Percentiles rank a stretch among this genome's conserved stretches.
Conservation (phyloP, 2,113 vertebrate genomes). For the Dolichotis patagonum region DNA sequence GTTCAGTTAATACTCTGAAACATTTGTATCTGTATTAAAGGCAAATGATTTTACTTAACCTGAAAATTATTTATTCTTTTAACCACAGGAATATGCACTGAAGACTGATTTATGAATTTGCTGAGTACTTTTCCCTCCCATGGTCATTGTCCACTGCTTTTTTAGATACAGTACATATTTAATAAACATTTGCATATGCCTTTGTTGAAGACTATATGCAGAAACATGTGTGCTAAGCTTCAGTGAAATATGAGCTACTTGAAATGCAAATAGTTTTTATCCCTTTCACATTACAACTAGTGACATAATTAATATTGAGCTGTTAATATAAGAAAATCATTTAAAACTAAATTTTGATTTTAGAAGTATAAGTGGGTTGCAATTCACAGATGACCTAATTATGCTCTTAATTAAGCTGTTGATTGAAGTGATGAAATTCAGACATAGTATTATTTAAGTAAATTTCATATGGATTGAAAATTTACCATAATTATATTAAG, state of each 20-base stretch:
- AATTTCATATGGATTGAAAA: not conserved
- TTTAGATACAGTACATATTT: not conserved
- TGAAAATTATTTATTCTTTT: constrained; percentile 33
- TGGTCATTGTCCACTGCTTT: not conserved
- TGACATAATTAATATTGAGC: not conserved
- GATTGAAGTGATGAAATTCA: not conserved
- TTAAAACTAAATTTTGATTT: constrained; percentile 41
- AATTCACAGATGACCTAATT: constrained; percentile 32
- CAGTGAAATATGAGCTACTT: not conserved
- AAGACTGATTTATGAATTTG: constrained; percentile 3
- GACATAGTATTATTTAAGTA: constrained; percentile 9
- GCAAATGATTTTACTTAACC: constrained; percentile 42
- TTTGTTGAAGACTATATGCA: not conserved
- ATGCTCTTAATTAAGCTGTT: not conserved
- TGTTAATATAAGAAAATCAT: not conserved
- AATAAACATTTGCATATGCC: not conserved
- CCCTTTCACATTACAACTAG: not conserved
- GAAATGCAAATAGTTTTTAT: not conserved
- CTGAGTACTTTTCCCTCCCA: not conserved
- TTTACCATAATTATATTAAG: not conserved
- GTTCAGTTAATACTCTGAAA: constrained; percentile 56
- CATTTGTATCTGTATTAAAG: constrained; percentile 50
- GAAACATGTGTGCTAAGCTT: constrained; percentile 11
- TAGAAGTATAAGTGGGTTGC: not conserved
- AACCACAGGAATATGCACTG: not conserved